A percentile compares a stretch with the other conserved stretches of the same genome.
Conservation (phyloP, 1,140 invertebrate genomes). For the Geopemphigus sp. region DNA sequence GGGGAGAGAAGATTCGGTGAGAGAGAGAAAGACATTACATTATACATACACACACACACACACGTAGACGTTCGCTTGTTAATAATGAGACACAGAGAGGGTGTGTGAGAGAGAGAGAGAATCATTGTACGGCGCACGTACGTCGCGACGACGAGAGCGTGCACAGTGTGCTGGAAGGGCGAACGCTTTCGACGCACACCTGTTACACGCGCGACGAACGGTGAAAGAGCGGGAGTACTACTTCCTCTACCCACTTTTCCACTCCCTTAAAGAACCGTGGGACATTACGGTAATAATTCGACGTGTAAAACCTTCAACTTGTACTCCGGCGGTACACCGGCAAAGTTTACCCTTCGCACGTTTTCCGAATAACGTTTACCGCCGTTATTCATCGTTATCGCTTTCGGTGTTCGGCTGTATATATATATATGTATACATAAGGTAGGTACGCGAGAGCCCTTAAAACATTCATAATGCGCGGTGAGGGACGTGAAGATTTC, state of each 20-base stretch:
- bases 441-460: neutral
- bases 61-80: too few relatives aligned
- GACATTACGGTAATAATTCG: constrained; percentile 34
- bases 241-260: neutral
- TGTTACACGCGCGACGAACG: constrained; percentile 11
- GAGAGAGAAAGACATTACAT: neutral
- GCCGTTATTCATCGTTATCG: constrained; percentile 45
- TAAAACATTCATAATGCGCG: constrained; percentile 23
- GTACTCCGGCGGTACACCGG: neutral
- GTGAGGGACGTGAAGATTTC: constrained; percentile 6
- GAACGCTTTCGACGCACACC: constrained; percentile 16
- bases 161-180: too few relatives aligned
- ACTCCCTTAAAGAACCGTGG: neutral
- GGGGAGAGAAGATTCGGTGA: neutral
- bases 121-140: neutral
- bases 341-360: constrained; percentile 42
- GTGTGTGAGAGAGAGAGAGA: neutral
- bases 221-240: neutral
- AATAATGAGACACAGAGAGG: too few relatives aligned
- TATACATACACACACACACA: too few relatives aligned
- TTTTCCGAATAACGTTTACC: constrained; percentile 43
- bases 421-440: neutral
- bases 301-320: constrained; percentile 32
- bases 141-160: neutral
- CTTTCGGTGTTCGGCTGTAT: neutral